phyloP scores from a whole-genome alignment of 2,888 invertebrate genomes.

The Drosophila setosimentum region DNA sequence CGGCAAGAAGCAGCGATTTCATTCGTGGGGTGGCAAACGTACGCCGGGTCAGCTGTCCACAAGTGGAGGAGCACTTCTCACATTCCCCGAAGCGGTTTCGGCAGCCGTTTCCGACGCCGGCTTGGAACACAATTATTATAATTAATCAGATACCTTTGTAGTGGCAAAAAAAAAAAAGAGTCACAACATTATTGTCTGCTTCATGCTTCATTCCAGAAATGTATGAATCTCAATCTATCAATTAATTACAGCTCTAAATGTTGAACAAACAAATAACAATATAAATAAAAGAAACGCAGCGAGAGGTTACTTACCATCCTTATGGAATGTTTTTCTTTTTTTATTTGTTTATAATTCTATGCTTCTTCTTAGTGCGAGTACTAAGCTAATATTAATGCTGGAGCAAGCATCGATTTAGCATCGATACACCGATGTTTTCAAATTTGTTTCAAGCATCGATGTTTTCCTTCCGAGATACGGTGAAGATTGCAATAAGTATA shows the following conservation, averaged over 20 bases:
- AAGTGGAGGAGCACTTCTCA: constrained; percentile 16
- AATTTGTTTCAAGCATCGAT: not conserved
- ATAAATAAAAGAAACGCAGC: constrained; percentile 34
- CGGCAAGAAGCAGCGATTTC: constrained; percentile 85
- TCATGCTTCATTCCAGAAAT: constrained; percentile 56
- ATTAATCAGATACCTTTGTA: constrained; percentile 17
- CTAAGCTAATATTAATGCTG: constrained; percentile 1
- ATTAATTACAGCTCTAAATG: constrained; percentile 60
- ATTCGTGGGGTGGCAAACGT: constrained; percentile 85
- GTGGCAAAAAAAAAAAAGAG: not conserved
- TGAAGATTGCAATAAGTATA: too few species aligned
- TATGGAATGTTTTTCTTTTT: constrained; percentile 26
- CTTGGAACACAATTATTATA: constrained; percentile 49
- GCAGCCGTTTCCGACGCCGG: constrained; percentile 11
- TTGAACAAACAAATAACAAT: constrained; percentile 46
- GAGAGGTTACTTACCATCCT: constrained; percentile 54
- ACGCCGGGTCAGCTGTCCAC: constrained; percentile 43
- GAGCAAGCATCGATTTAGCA: not conserved
- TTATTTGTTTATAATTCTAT: constrained; percentile 16
- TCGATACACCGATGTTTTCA: not conserved
- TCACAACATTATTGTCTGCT: constrained; percentile 17
- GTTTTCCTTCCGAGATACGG: not conserved
- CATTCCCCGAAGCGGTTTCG: constrained; percentile 35
- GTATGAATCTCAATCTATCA: constrained; percentile 62
- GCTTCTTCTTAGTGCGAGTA: not conserved